Evolutionary conservation across 2,888 invertebrate species (phyloP), one percentile per base, ranked within the genome.

Genomic region (Conistra vaccinii): DNA sequence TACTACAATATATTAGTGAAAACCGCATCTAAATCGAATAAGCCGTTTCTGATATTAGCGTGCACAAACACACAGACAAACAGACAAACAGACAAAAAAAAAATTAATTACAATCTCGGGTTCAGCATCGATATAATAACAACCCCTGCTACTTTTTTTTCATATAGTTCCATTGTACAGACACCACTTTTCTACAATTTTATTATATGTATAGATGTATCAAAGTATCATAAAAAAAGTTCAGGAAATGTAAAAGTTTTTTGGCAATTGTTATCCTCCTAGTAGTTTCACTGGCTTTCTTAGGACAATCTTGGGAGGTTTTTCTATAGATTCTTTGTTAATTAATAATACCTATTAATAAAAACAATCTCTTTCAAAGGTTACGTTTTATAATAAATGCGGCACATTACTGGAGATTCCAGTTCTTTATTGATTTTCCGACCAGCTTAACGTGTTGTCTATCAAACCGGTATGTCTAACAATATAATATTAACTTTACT

Each of bases 401-500:
- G 20, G 35, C 14, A 35, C 14, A 35, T 77, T 57, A 42, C 51
- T 61, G 60, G 10, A 32, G 39, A 72, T 29, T 17, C 42, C 60
- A 61, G 69, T 79, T 55, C 35, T 32, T 53, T 61, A 62, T 69
- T 69, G 51, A 73, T 58, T 69, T 66, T 32, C 45, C 14, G 23
- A 62, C 12, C 57, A 67, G 55, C 32, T 20, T 55, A 57, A 67
- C 67, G 29, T 65, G 57, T 23, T 63, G 32, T 58, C 12, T 60
- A 70, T 74, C 48, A 55, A 80, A 70, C 75, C 70, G 63, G 67
- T 71, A 58, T 66, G 32, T 69, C n/a, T 80, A 75, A 68, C 57
- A 57, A 70, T 51, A 70, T 69, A 1, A 68, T 35, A 68, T 73
- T 76, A 63, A 70, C 81, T 63, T 63, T 60, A 84, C 84, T 69